A percentile compares a stretch with the other conserved stretches of the same genome.
These are phyloP conservation scores for Megaptera novaeangliae DNA, from an alignment of 2,113 vertebrate species.

Conservation along the genomic window DNA sequence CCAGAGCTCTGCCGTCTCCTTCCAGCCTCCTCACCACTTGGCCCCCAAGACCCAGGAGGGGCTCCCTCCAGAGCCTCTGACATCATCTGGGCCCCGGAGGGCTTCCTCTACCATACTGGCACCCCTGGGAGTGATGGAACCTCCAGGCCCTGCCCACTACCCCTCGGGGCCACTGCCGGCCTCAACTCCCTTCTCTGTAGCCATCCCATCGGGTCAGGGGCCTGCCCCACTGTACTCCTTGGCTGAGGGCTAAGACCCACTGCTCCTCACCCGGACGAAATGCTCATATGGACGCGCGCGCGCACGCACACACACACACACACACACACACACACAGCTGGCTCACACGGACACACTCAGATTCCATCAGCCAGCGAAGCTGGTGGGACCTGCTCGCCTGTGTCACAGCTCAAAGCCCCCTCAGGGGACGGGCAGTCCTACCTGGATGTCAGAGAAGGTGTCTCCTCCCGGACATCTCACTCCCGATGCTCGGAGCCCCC, in stretches of 20 bases:
- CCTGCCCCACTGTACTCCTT: too few relatives aligned
- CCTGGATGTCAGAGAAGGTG: background rate
- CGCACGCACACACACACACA: rapidly evolving
- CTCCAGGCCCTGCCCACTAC: background rate
- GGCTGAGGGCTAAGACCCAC: background rate
- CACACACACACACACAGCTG: background rate
- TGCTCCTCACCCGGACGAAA: background rate
- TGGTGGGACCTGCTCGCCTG: background rate
- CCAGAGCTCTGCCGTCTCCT: background rate
- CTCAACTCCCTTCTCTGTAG: background rate
- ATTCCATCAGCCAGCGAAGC: background rate
- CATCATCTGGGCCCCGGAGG: background rate
- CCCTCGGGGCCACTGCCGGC: background rate
- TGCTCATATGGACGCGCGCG: background rate
- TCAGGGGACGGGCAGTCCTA: too few relatives aligned
- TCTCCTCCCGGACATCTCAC: background rate
- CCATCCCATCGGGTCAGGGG: background rate
- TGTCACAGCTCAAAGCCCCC: background rate
- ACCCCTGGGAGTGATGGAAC: background rate
- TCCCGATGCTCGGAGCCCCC: background rate
- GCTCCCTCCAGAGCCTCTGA: background rate
- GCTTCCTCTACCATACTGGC: background rate
- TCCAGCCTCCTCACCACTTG: background rate
- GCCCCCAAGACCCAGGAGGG: background rate
- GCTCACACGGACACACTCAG: background rate